Evolutionary conservation across 2,888 invertebrate species (phyloP).

Genomic region (Lordiphosa andalusiaca): DNA sequence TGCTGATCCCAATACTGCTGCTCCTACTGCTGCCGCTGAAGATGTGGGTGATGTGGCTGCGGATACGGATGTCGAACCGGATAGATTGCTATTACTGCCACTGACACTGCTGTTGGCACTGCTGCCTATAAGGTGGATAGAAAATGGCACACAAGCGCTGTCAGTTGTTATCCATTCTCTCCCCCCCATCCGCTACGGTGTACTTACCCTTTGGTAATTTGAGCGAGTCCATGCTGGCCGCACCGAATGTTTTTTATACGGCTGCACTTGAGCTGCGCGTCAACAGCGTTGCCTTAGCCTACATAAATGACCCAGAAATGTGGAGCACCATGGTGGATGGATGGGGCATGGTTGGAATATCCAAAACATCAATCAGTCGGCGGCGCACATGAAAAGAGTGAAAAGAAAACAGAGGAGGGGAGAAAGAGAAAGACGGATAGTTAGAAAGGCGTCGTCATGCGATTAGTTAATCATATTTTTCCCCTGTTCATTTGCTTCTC

Average conservation of each 20-base stretch:
- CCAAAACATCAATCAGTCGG: constrained; percentile 60
- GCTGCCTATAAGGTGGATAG: constrained; percentile 30
- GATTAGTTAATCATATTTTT: constrained; percentile 63
- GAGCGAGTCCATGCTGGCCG: constrained; percentile 77
- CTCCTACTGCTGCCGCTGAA: constrained; percentile 39
- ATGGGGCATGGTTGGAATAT: constrained; percentile 15
- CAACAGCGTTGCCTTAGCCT: constrained; percentile 57
- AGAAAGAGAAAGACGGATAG: constrained; percentile 24
- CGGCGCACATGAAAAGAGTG: constrained; percentile 49
- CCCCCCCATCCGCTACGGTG: background rate
- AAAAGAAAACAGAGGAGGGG: constrained; percentile 22
- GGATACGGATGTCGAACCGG: constrained; percentile 54
- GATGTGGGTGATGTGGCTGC: constrained; percentile 63
- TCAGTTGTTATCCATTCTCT: constrained; percentile 2
- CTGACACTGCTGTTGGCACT: constrained; percentile 62
- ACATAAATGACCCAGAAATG: constrained; percentile 45
- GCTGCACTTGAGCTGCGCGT: constrained; percentile 61
- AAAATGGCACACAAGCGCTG: constrained; percentile 3
- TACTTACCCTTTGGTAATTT: constrained; percentile 79
- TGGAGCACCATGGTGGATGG: constrained; percentile 2
- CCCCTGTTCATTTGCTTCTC: constrained; percentile 22
- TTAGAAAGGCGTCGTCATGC: constrained; percentile 40
- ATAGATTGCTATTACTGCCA: constrained; percentile 68
- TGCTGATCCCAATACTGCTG: constrained; percentile 21
- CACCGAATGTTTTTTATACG: constrained; percentile 49